phyloP scores from a whole-genome alignment of 2,888 invertebrate species.

The Leptopilina drosophilae region DNA sequence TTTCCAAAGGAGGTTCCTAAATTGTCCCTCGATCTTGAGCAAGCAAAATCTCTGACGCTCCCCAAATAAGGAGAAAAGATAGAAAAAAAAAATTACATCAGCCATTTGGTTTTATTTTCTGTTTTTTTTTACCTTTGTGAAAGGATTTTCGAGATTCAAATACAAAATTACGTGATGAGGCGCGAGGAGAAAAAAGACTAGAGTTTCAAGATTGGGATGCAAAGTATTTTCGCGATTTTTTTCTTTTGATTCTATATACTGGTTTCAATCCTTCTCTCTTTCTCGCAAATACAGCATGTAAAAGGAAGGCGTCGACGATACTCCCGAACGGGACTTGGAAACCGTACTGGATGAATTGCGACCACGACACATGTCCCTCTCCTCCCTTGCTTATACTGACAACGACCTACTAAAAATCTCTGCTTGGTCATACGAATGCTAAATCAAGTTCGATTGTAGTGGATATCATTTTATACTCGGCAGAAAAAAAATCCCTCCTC shows the following conservation, averaged over 20 bases:
- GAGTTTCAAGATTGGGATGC: neutral
- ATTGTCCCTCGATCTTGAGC: neutral
- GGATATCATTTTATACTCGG: no score
- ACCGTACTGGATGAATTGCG: constrained; percentile 32
- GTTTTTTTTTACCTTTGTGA: no score
- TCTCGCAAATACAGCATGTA: neutral
- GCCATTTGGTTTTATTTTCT: neutral
- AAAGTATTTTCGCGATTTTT: constrained; percentile 29
- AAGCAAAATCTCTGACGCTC: neutral
- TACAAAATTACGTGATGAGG: no score
- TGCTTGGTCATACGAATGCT: constrained; percentile 10
- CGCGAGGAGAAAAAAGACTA: no score
- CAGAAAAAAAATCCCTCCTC: no score
- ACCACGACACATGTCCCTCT: constrained; percentile 35
- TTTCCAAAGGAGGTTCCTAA: constrained; percentile 23
- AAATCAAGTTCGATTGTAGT: constrained; percentile 8
- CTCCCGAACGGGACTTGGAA: constrained; percentile 23
- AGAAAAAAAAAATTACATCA: constrained; percentile 6
- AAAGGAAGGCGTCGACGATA: constrained; percentile 11
- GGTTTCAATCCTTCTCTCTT: neutral
- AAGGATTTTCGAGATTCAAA: neutral
- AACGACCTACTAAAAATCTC: constrained; percentile 34
- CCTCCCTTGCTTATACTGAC: neutral
- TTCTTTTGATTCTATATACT: no score
- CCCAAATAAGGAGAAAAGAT: constrained; percentile 8